Evolutionary conservation across 2,797 vertebrate species (phyloP).

Genomic region (Sciurus carolinensis): DNA sequence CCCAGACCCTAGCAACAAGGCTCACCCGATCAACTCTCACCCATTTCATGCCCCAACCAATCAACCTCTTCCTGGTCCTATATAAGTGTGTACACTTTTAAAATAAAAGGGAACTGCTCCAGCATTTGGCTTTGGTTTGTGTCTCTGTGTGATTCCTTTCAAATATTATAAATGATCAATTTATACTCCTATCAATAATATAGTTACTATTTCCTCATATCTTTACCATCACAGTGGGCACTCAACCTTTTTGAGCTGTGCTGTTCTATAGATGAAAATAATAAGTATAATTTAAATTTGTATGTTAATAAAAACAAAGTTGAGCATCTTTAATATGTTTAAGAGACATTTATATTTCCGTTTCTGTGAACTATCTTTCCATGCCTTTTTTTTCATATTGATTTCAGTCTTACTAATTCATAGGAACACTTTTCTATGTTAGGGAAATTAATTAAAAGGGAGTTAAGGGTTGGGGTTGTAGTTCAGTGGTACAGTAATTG

Average conservation of each 20-base stretch:
- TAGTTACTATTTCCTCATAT: background rate
- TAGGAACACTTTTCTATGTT: constrained; percentile 32
- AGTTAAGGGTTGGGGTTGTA: background rate
- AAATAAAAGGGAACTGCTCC: too few relatives aligned
- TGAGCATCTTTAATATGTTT: constrained; percentile 43
- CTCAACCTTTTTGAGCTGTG: constrained; percentile 37
- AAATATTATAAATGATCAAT: background rate
- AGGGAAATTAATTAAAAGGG: constrained; percentile 60
- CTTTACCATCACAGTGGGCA: background rate
- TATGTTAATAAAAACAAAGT: constrained; percentile 38
- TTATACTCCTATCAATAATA: constrained; percentile 28
- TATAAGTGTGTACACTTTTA: too few relatives aligned
- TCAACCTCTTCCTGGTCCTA: too few relatives aligned
- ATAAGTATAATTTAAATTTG: constrained; percentile 55
- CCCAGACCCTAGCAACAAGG: too few relatives aligned
- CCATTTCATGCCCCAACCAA: too few relatives aligned
- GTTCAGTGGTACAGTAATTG: too few relatives aligned
- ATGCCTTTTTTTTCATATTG: background rate
- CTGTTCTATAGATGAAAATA: constrained; percentile 32
- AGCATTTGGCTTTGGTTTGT: too few relatives aligned
- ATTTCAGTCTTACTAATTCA: constrained; percentile 49
- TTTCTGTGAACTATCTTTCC: constrained; percentile 38
- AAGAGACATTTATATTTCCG: constrained; percentile 27
- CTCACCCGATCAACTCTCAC: too few relatives aligned
- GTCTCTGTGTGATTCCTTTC: too few relatives aligned